Conservation (phyloP, 2,113 vertebrate species). For the Muntiacus reevesi region DNA sequence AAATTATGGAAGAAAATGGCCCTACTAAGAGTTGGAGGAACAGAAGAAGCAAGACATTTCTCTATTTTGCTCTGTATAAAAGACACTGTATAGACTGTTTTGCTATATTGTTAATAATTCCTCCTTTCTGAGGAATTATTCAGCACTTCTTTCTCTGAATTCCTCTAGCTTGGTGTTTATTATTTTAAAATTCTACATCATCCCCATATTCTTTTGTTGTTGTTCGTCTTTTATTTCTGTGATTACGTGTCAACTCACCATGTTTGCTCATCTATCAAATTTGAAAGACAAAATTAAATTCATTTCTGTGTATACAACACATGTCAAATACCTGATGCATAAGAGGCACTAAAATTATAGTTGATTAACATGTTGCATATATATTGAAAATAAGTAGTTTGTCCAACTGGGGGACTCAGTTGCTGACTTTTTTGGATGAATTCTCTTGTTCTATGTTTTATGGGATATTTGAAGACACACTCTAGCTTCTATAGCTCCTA, state of each 20-base stretch:
- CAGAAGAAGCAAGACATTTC: no score
- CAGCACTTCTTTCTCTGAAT: neutral
- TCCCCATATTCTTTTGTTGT: neutral
- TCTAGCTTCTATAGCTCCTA: neutral
- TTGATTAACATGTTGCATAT: neutral
- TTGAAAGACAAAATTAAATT: neutral
- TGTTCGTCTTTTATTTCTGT: neutral
- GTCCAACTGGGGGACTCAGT: neutral
- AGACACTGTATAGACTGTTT: no score
- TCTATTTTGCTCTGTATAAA: no score
- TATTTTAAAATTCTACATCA: neutral
- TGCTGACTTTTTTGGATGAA: neutral
- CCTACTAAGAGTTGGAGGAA: no score
- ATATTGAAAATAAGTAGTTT: neutral
- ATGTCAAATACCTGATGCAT: neutral
- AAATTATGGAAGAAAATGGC: no score
- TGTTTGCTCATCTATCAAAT: neutral
- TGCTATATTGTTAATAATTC: no score
- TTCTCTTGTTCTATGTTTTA: neutral
- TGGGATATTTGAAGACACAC: neutral
- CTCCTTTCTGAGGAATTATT: neutral
- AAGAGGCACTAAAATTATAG: neutral
- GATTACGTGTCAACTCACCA: neutral
- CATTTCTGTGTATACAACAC: neutral
- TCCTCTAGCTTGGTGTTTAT: neutral